phyloP scores from a whole-genome alignment of 2,797 vertebrate genomes.

The Leptoclinus maculatus region DNA sequence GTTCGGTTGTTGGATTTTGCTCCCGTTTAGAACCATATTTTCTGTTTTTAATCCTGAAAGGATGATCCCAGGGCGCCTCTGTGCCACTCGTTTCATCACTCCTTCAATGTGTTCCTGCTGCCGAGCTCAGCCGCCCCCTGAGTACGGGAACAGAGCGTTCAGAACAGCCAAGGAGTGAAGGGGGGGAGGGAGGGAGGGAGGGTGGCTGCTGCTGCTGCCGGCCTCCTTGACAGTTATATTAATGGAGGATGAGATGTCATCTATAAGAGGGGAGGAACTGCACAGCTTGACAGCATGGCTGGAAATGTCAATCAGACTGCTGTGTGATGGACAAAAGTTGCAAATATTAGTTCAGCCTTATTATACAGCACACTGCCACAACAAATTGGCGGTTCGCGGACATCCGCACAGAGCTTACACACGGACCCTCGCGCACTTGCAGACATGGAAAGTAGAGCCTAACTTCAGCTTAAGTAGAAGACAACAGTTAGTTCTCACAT shows the following conservation, averaged over 20 bases:
- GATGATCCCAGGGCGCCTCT: not conserved
- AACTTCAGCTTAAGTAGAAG: not conserved
- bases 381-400: not conserved
- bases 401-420: not conserved
- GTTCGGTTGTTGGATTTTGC: not conserved
- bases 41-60: not conserved
- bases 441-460: not conserved
- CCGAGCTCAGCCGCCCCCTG: slow-evolving; percentile 46
- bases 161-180: slow-evolving; percentile 8
- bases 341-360: not conserved
- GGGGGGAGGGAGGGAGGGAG: not conserved
- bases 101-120: slow-evolving; percentile 46
- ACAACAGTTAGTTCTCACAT: not conserved
- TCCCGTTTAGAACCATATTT: not conserved
- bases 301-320: not conserved
- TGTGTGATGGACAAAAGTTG: not conserved
- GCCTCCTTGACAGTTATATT: slow-evolving; percentile 20
- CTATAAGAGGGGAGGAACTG: not conserved
- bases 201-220: slow-evolving; percentile 2
- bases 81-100: slow-evolving; percentile 16
- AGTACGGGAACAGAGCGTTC: slow-evolving; percentile 30
- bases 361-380: not conserved
- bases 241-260: slow-evolving; percentile 19
- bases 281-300: not conserved
- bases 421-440: not conserved